phyloP scores from a whole-genome alignment of 2,888 invertebrate genomes.

The Drosophila fulvimacula region DNA sequence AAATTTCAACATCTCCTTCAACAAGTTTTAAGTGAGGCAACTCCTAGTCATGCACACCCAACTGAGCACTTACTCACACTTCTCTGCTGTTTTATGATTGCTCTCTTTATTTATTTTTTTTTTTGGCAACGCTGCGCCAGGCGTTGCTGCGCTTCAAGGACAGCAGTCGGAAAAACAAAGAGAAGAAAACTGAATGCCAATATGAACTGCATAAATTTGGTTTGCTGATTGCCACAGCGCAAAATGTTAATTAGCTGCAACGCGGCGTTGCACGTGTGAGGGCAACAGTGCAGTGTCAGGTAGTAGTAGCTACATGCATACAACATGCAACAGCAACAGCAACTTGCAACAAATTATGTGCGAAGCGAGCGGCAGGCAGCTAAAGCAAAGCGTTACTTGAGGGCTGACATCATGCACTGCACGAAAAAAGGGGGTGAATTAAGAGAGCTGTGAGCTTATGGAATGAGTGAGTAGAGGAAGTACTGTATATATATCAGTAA shows the following conservation, averaged over 20 bases:
- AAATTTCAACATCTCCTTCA: no score
- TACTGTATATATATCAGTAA: neutral
- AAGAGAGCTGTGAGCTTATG: neutral
- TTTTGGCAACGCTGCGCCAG: constrained; percentile 7
- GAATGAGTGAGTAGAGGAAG: neutral
- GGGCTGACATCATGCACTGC: constrained; percentile 27
- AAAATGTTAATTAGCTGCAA: constrained; percentile 63
- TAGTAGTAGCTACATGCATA: constrained; percentile 5
- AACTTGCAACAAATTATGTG: constrained; percentile 51
- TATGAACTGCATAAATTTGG: constrained; percentile 64
- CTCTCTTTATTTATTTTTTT: constrained; percentile 9
- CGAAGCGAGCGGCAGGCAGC: constrained; percentile 38
- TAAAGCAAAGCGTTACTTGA: constrained; percentile 34
- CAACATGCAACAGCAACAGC: constrained; percentile 7
- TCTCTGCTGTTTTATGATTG: neutral
- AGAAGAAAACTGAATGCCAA: constrained; percentile 31
- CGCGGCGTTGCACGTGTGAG: constrained; percentile 37
- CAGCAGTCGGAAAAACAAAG: constrained; percentile 28
- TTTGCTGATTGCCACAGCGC: constrained; percentile 50
- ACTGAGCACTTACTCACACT: no score
- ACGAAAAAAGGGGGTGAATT: neutral
- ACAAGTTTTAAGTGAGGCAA: no score
- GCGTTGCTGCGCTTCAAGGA: constrained; percentile 51
- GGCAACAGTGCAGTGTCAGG: constrained; percentile 27
- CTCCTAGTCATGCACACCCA: neutral